Evolutionary conservation across 2,888 invertebrate genomes (phyloP), one percentile per base, ranked within the genome.

Genomic region (Cinara cedri): DNA sequence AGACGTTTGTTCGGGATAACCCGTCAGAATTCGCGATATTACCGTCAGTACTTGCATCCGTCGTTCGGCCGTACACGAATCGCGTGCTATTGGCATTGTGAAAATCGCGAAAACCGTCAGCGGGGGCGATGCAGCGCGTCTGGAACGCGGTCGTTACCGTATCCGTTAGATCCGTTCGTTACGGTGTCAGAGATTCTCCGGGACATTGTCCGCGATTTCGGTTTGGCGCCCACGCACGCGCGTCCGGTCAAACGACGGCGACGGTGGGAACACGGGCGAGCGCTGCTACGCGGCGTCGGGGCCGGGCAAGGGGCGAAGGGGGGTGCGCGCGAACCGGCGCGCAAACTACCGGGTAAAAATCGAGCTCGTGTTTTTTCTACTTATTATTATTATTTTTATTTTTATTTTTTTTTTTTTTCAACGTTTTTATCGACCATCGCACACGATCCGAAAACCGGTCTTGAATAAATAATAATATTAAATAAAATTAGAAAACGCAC

Each of bases 261-360:
- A 42, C 63, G 63, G 63, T 74, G 74, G 51, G 63, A 51, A 74
- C 49, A 26, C 13, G 26, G 10, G n/a, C 68, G 21, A 21, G 21
- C 21, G 49, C 14, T 8, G 44, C 9, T 26, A 24, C 16, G 24
- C 16, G 13, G 11, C 2, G 34, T 11, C 13, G 13, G 34, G 3
- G 34, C 63, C 34, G 14, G 3, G 34, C 63, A 34, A 10, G 24
- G 26, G 14, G 46, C 46, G 68, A 55, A 21, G 34, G 42, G 66
- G 57, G 51, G 60, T n/a, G 49, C 70, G 62, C 68, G 76, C 76
- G 63, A 72, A 72, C 72, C 62, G 34, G 60, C 49, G 42, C 51
- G 63, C 74, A 68, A 78, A 78, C 78, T 78, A 78, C 78, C 51
- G 78, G 68, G 60, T 78, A 70, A 70, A 68, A 49, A 68, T 70